A percentile compares a stretch with the other conserved stretches of the same genome.
Conservation (phyloP, 1,140 invertebrate genomes). For the Drosophila serrata region DNA sequence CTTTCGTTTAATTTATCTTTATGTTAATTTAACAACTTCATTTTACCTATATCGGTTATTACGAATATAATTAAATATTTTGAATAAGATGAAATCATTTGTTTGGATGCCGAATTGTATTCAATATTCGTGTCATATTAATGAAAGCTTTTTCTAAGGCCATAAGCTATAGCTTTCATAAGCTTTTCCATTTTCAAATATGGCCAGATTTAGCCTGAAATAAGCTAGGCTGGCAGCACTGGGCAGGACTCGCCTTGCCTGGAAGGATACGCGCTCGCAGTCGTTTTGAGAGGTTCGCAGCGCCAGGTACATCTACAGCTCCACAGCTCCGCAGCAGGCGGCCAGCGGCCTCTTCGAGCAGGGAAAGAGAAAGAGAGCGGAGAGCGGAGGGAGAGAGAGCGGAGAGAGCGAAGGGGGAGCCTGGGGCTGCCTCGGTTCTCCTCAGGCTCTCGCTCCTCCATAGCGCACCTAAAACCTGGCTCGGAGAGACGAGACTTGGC, state of each 20-base stretch:
- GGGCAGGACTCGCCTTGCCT: slow-evolving; percentile 16
- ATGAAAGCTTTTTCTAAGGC: no score
- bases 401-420: background rate
- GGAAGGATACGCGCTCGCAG: slow-evolving; percentile 63
- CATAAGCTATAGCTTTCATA: no score
- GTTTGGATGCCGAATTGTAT: no score
- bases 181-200: no score
- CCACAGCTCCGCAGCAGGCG: slow-evolving; percentile 22
- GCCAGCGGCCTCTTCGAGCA: slow-evolving; percentile 10
- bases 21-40: no score
- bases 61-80: no score
- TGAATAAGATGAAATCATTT: no score
- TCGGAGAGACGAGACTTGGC: slow-evolving; percentile 6
- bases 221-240: slow-evolving; percentile 14
- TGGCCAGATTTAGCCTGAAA: no score
- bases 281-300: slow-evolving; percentile 82
- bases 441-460: background rate
- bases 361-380: background rate
- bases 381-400: slow-evolving; percentile 2
- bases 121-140: no score
- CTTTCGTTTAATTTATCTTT: no score
- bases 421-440: slow-evolving; percentile 1
- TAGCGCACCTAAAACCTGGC: background rate
- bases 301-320: slow-evolving; percentile 68
- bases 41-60: no score